Conservation (phyloP, 2,797 vertebrate species). For the Sarcophilus harrisii region DNA sequence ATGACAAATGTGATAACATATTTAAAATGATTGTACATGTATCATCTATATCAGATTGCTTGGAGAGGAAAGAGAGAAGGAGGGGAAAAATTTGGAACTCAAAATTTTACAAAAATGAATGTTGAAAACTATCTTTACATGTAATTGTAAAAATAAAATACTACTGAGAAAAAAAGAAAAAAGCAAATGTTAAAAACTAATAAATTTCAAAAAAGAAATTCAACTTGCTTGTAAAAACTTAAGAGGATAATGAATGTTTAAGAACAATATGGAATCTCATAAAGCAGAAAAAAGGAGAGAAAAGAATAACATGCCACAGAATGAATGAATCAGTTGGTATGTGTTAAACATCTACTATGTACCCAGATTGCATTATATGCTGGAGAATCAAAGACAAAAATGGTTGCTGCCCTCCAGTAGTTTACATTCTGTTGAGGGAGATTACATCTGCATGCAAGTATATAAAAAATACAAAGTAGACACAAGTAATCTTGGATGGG, state of each 20-base stretch:
- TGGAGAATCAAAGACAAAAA: neutral
- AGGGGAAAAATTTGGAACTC: too few relatives aligned
- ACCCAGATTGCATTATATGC: neutral
- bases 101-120: too few relatives aligned
- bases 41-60: too few relatives aligned
- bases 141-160: too few relatives aligned
- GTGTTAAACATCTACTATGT: neutral
- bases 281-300: neutral
- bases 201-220: neutral
- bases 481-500: neutral
- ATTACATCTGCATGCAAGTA: neutral
- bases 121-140: too few relatives aligned
- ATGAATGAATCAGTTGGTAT: neutral
- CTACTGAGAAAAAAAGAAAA: too few relatives aligned
- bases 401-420: neutral
- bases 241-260: too few relatives aligned
- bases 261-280: neutral
- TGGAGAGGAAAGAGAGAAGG: too few relatives aligned
- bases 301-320: neutral
- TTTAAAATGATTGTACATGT: too few relatives aligned
- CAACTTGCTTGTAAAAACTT: neutral
- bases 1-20: too few relatives aligned
- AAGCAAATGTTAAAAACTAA: too few relatives aligned
- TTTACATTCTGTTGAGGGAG: neutral
- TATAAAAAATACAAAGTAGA: neutral